These are phyloP conservation scores for Strigamia transsilvanica DNA, from an alignment of 2,888 invertebrate species.

Conservation along the genomic window DNA sequence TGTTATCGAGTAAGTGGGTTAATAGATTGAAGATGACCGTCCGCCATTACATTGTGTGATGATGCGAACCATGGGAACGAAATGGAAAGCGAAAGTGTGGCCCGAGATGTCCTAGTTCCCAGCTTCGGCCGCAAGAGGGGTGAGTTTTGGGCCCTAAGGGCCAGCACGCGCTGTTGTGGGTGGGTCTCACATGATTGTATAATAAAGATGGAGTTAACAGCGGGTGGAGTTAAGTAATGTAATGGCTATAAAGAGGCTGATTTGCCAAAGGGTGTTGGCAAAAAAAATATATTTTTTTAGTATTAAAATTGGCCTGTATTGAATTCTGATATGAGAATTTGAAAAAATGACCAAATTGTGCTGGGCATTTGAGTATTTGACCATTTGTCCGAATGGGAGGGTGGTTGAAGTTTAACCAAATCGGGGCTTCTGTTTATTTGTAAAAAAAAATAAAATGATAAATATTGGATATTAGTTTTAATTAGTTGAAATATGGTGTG, in stretches of 20 bases:
- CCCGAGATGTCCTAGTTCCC: conserved; percentile 41
- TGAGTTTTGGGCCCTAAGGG: conserved; percentile 43
- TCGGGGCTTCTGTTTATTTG: too few species aligned
- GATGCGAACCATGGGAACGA: conserved; percentile 29
- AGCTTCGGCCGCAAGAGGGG: conserved; percentile 48
- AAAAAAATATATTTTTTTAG: neutral
- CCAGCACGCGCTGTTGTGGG: conserved; percentile 47
- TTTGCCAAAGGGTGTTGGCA: conserved; percentile 27
- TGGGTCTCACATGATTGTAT: conserved; percentile 45
- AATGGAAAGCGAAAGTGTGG: conserved; percentile 40
- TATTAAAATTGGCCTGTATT: conserved; percentile 12
- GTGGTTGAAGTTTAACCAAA: neutral
- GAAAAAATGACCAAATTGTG: conserved; percentile 1
- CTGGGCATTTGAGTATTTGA: too few species aligned
- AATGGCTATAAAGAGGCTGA: conserved; percentile 49
- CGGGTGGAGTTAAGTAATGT: conserved; percentile 42
- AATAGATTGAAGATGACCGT: conserved; percentile 46
- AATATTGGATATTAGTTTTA: neutral
- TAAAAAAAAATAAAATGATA: neutral
- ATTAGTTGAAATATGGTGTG: neutral
- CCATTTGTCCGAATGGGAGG: neutral
- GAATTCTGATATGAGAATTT: neutral
- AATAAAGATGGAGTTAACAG: conserved; percentile 49
- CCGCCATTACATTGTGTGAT: conserved; percentile 41
- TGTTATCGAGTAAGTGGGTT: conserved; percentile 44